Percentiles rank a stretch among this genome's conserved stretches.
Conservation (phyloP, 2,797 vertebrate genomes). For the Alca torda region DNA sequence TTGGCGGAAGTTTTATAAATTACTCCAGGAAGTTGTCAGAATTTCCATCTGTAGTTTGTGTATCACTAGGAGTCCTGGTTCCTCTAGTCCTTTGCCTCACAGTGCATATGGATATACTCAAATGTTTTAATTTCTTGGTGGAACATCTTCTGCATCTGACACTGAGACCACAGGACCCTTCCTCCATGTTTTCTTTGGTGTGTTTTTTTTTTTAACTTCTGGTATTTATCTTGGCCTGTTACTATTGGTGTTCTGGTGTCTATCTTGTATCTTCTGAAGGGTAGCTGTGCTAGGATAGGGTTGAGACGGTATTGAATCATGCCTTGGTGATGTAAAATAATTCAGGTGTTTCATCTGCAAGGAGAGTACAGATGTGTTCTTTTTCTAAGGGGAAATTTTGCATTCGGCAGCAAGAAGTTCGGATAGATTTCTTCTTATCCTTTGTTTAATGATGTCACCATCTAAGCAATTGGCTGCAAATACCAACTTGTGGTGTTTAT, state of each 20-base stretch:
- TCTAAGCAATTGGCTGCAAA: neutral
- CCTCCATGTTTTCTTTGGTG: neutral
- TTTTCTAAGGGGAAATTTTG: neutral
- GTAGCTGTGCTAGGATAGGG: neutral
- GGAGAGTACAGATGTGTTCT: neutral
- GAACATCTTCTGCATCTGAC: neutral
- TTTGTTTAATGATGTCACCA: neutral
- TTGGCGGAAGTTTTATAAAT: neutral
- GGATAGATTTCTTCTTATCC: neutral
- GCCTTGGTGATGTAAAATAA: neutral
- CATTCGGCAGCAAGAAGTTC: neutral
- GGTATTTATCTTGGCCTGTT: neutral
- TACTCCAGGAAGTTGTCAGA: slow-evolving; percentile 5
- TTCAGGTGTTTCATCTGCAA: neutral
- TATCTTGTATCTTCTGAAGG: neutral
- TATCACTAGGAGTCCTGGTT: neutral
- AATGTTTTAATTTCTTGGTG: neutral
- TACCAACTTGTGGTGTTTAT: neutral
- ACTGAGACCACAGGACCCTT: neutral
- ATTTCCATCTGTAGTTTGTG: slow-evolving; percentile 5
- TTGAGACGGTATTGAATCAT: neutral
- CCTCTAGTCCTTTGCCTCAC: neutral
- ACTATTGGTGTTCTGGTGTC: neutral
- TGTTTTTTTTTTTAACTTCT: neutral
- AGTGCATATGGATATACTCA: neutral